Percentiles rank a stretch among this genome's conserved stretches.
Conservation (phyloP, 2,888 invertebrate species). For the Desoria tigrina region DNA sequence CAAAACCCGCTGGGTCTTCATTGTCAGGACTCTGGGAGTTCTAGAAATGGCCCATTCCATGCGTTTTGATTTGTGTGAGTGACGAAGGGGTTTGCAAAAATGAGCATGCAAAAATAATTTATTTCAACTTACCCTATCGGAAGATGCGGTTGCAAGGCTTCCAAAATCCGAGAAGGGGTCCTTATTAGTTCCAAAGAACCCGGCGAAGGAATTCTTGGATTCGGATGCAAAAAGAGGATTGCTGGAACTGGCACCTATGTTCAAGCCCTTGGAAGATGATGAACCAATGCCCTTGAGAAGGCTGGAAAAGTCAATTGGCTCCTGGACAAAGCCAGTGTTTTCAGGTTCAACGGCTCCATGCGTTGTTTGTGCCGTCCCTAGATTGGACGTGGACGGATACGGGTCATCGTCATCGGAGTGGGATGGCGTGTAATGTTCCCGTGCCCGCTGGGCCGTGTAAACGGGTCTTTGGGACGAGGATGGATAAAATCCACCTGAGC, state of each 20-base stretch:
- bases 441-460: constrained; percentile 35
- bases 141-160: constrained; percentile 45
- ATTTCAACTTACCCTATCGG: constrained; percentile 38
- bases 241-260: constrained; percentile 53
- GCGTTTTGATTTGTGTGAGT: background rate
- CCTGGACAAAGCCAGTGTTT: constrained; percentile 59
- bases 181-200: constrained; percentile 49
- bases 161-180: constrained; percentile 38
- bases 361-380: constrained; percentile 37
- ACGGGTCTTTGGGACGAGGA: constrained; percentile 12
- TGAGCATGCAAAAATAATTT: background rate
- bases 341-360: constrained; percentile 36
- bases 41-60: constrained; percentile 11
- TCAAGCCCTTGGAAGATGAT: constrained; percentile 47
- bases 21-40: constrained; percentile 28
- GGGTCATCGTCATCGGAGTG: constrained; percentile 31
- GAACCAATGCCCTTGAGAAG: constrained; percentile 59
- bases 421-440: constrained; percentile 21
- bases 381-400: constrained; percentile 33
- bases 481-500: constrained; percentile 7
- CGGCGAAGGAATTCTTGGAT: constrained; percentile 44
- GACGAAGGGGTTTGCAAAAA: constrained; percentile 3
- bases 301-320: constrained; percentile 63
- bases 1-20: constrained; percentile 54
- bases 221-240: constrained; percentile 44